Percentiles rank a stretch among this genome's conserved stretches.
Conservation (phyloP, 2,888 invertebrate species). For the Melipona beecheii region DNA sequence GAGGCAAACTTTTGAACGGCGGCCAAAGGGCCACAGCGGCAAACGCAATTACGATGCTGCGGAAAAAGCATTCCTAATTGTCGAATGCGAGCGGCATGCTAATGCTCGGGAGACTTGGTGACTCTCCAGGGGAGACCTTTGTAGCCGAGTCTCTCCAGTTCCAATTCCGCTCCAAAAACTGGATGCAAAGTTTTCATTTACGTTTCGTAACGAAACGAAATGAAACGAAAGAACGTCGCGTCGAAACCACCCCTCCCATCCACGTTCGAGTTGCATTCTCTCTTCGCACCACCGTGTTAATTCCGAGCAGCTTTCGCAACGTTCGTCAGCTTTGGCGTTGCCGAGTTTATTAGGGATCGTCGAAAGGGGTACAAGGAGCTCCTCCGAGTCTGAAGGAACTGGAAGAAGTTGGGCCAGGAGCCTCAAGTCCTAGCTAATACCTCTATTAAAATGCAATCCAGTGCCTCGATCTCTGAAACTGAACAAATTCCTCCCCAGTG, state of each 20-base stretch:
- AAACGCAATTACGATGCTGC: constrained; percentile 72
- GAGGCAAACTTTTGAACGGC: constrained; percentile 70
- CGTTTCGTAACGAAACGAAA: neutral
- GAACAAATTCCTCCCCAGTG: constrained; percentile 28
- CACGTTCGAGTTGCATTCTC: no score
- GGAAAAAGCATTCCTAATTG: constrained; percentile 72
- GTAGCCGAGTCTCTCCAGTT: constrained; percentile 41
- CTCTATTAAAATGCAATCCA: constrained; percentile 78
- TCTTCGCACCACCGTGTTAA: no score
- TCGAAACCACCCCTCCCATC: neutral
- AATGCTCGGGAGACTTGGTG: constrained; percentile 47
- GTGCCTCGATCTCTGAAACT: constrained; percentile 59
- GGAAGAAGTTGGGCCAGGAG: constrained; percentile 9
- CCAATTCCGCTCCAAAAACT: constrained; percentile 9
- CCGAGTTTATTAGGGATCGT: no score
- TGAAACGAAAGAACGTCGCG: neutral
- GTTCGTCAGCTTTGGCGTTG: no score
- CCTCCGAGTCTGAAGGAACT: neutral
- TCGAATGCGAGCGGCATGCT: constrained; percentile 64
- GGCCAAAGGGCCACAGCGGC: constrained; percentile 65
- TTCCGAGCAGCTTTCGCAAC: no score
- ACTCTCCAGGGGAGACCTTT: constrained; percentile 46
- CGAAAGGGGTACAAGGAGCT: no score
- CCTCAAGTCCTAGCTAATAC: constrained; percentile 66
- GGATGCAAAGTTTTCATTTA: neutral